Base-by-base conservation (phyloP, 2,888 invertebrate genomes). In the Himalopsyche anomala region DNA sequence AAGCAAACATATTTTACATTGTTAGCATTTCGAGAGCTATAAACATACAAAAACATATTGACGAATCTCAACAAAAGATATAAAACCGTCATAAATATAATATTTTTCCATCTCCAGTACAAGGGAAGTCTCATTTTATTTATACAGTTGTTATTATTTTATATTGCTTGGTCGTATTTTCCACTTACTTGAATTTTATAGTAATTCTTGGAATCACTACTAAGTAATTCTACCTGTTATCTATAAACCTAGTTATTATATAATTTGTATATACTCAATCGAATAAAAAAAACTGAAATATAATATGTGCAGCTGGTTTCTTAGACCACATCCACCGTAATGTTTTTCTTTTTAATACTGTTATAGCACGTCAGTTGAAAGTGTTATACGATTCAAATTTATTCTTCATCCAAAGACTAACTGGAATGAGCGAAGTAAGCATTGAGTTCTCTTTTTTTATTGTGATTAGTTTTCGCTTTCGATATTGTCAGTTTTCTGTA, bases 11-110 rank as follows among this genome's bases (percentile, higher is more conserved):
- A 19, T 4, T 19, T 9, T 62, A 62, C 62, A 62, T 19, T 62
- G 62, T 62, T 62, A 19, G 28, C 19, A 62, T 62, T 62, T 19
- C 9, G 56, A 56, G 62, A 62, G 62, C 62, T 62, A 62, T 62
- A 62, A 62, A 62, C 62, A 62, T 62, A n/a, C 62, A 62, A 62
- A 62, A 62, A 62, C 62, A 62, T 62, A 62, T 62, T 19, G 62
- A 62, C 62, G 62, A 62, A 62, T 62, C 62, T 62, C 62, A 62
- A 62, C 62, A 62, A 62, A 62, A 62, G 62, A 62, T 62, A 62
- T 62, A 62, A 62, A 62, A 62, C 62, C 62, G 62, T 62, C 62
- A 62, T 62, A 62, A 62, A 62, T 62, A 62, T 62, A 19, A 62
- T 62, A 62, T 62, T 62, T 62, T 62, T 62, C 62, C 62, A 62